Conservation (phyloP, 2,888 invertebrate species). For the Eristalis pertinax region DNA sequence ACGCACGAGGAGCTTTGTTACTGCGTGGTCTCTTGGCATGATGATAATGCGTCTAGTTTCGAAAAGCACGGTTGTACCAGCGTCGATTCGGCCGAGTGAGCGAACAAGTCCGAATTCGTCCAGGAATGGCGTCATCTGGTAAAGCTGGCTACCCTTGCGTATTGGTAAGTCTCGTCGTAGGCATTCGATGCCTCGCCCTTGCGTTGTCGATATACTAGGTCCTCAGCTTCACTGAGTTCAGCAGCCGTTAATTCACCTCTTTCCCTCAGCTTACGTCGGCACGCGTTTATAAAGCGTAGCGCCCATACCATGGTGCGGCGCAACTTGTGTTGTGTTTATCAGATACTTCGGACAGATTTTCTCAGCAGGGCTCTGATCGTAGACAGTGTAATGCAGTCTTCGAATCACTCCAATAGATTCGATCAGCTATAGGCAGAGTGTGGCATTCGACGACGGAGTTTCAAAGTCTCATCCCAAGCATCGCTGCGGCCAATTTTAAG, state of each 20-base stretch:
- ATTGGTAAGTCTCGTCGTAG: conserved; percentile 1
- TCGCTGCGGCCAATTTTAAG: conserved; percentile 28
- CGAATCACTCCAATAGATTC: conserved; percentile 31
- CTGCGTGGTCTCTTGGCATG: conserved; percentile 7
- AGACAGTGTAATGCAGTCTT: conserved; percentile 16
- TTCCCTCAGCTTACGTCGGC: background rate
- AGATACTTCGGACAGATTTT: conserved; percentile 1
- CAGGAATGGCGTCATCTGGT: conserved; percentile 18
- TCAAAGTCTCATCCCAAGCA: conserved; percentile 12
- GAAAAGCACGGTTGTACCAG: background rate
- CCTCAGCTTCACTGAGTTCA: conserved; percentile 16
- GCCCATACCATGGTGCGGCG: conserved; percentile 13
- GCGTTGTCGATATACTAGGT: conserved; percentile 5
- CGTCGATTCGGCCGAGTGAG: conserved; percentile 16
- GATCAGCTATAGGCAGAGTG: background rate
- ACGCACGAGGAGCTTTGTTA: conserved; percentile 5
- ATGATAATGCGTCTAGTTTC: conserved; percentile 16
- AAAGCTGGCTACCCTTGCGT: background rate
- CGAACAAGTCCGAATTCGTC: conserved; percentile 9
- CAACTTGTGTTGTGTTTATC: background rate
- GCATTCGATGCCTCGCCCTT: background rate
- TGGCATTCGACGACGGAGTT: conserved; percentile 6
- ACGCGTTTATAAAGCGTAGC: conserved; percentile 10
- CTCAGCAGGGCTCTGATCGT: background rate
- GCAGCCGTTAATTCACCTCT: conserved; percentile 1